A percentile compares a stretch with the other conserved stretches of the same genome.
These are phyloP conservation scores for Hippocampus abdominalis DNA, from an alignment of 2,113 vertebrate species.

Conservation along the genomic window DNA sequence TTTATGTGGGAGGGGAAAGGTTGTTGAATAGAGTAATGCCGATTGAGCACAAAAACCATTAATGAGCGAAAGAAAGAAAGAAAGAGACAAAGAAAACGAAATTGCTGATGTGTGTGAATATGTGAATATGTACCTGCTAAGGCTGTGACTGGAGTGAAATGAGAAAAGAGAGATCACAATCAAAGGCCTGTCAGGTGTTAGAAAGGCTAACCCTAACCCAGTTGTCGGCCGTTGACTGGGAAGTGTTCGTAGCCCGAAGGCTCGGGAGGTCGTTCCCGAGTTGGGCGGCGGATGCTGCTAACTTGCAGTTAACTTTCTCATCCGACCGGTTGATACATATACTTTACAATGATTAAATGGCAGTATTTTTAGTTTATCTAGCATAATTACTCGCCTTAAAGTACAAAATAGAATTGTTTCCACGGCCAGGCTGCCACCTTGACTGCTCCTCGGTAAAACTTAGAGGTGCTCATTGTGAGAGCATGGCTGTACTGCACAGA, in stretches of 20 bases:
- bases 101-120: conserved; percentile 7
- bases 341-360: neutral
- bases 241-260: too few species aligned
- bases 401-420: conserved; percentile 53
- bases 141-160: conserved; percentile 15
- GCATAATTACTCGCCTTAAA: conserved; percentile 58
- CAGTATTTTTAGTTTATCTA: conserved; percentile 31
- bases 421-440: conserved; percentile 45
- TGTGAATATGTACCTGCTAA: conserved; percentile 17
- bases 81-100: conserved; percentile 11
- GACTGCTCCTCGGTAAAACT: conserved; percentile 43
- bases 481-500: conserved; percentile 35
- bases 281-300: too few species aligned
- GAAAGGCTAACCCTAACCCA: too few species aligned
- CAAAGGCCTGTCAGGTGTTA: conserved; percentile 18
- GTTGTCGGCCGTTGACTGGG: too few species aligned
- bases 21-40: neutral
- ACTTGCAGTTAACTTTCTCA: neutral
- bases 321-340: neutral
- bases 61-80: neutral
- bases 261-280: too few species aligned
- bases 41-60: conserved; percentile 24
- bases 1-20: conserved; percentile 41
- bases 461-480: conserved; percentile 30
- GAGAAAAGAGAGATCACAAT: conserved; percentile 9